Conservation (phyloP, 1,140 invertebrate genomes). For the Drosophila lini region DNA sequence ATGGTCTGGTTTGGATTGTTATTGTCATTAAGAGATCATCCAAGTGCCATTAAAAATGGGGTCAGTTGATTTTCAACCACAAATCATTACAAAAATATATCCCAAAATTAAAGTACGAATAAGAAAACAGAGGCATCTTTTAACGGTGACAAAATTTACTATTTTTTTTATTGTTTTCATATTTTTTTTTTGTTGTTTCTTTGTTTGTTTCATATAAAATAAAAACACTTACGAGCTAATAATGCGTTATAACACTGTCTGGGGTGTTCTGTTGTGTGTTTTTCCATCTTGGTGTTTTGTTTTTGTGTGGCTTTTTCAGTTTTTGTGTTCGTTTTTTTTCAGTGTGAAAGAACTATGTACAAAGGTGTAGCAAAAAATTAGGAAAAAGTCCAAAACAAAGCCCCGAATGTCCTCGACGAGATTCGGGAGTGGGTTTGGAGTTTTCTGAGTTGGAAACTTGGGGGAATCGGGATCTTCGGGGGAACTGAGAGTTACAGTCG, state of each 20-base stretch:
- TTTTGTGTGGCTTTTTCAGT: slow-evolving; percentile 33
- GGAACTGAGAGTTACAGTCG: slow-evolving; percentile 58
- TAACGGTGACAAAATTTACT: slow-evolving; percentile 85
- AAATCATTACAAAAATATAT: background rate
- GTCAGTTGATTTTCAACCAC: background rate
- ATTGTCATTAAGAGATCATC: slow-evolving; percentile 36
- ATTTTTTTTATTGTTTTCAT: slow-evolving; percentile 84
- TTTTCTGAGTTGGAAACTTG: background rate
- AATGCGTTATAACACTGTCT: slow-evolving; percentile 84
- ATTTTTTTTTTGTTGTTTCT: slow-evolving; percentile 84
- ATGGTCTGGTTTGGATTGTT: background rate
- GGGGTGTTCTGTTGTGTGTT: slow-evolving; percentile 46
- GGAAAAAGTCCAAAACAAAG: slow-evolving; percentile 23
- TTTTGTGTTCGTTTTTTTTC: slow-evolving; percentile 46
- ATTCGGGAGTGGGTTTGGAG: slow-evolving; percentile 21
- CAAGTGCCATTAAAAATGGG: slow-evolving; percentile 17
- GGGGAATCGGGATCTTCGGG: slow-evolving; percentile 18
- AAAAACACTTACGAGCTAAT: slow-evolving; percentile 84
- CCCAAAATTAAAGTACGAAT: background rate
- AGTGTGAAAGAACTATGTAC: slow-evolving; percentile 77
- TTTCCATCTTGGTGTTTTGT: slow-evolving; percentile 36
- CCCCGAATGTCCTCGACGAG: slow-evolving; percentile 33
- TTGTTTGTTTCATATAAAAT: slow-evolving; percentile 84
- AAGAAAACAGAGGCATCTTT: slow-evolving; percentile 39
- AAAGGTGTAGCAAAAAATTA: slow-evolving; percentile 42